phyloP scores from a whole-genome alignment of 2,797 vertebrate genomes.

The Chaunax sp. region DNA sequence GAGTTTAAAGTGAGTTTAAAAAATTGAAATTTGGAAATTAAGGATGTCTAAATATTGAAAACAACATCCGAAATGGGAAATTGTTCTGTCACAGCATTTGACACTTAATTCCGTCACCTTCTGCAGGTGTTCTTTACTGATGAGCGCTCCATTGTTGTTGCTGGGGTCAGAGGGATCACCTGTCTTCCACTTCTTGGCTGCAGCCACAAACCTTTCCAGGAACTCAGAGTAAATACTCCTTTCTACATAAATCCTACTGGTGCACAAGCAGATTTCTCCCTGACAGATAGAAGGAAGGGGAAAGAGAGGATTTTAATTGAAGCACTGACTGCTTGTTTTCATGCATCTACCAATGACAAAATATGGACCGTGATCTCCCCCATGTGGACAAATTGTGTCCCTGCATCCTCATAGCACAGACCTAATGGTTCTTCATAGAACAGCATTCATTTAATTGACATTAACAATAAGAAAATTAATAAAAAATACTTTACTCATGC shows the following conservation, averaged over 20 bases:
- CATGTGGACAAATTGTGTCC: slow-evolving; percentile 42
- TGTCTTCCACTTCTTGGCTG: slow-evolving; percentile 90
- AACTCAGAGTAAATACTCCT: slow-evolving; percentile 89
- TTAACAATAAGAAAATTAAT: neutral
- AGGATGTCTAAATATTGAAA: neutral
- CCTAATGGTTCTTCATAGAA: neutral
- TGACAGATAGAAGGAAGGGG: slow-evolving; percentile 52
- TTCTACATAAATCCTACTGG: slow-evolving; percentile 97
- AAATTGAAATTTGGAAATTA: too few species aligned
- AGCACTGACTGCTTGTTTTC: neutral
- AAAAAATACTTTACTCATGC: too few species aligned
- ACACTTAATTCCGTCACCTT: slow-evolving; percentile 82
- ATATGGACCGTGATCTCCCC: slow-evolving; percentile 29
- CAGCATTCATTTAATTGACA: neutral
- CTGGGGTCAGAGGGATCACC: slow-evolving; percentile 88
- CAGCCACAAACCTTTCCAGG: slow-evolving; percentile 91
- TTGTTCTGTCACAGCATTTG: neutral
- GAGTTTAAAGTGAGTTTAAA: neutral
- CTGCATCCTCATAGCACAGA: slow-evolving; percentile 14
- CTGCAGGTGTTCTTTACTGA: slow-evolving; percentile 94
- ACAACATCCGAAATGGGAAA: fast-evolving
- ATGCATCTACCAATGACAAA: neutral
- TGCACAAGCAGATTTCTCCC: slow-evolving; percentile 98
- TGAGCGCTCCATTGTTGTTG: slow-evolving; percentile 89
- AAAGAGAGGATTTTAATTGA: neutral